Evolutionary conservation across 2,888 invertebrate species (phyloP).

Genomic region (Philonicus albiceps): DNA sequence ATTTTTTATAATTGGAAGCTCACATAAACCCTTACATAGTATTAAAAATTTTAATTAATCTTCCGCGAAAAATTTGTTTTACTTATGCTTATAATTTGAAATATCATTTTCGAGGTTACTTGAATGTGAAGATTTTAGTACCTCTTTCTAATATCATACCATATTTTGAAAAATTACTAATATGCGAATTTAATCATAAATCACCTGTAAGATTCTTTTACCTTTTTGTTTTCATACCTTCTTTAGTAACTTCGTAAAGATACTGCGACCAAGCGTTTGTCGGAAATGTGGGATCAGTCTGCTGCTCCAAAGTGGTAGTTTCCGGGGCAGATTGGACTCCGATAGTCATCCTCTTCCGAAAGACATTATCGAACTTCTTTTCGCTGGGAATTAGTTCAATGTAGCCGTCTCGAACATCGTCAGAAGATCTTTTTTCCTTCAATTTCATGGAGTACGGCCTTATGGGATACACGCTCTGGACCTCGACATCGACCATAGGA

Average conservation of each 20-base stretch:
- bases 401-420: conserved; percentile 73
- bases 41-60: too few species aligned
- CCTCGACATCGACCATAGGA: conserved; percentile 72
- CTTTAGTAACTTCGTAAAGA: conserved; percentile 61
- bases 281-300: conserved; percentile 74
- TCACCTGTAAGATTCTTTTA: background rate
- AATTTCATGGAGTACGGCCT: conserved; percentile 60
- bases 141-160: too few species aligned
- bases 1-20: too few species aligned
- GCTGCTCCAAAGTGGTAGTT: conserved; percentile 65
- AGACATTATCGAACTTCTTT: conserved; percentile 67
- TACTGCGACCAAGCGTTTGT: conserved; percentile 77
- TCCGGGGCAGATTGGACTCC: conserved; percentile 69
- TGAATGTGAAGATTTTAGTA: too few species aligned
- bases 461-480: conserved; percentile 71
- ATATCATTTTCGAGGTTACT: too few species aligned
- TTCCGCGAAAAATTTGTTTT: too few species aligned
- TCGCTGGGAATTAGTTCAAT: conserved; percentile 71
- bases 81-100: too few species aligned
- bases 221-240: conserved; percentile 44
- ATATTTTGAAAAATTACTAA: too few species aligned
- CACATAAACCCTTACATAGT: too few species aligned
- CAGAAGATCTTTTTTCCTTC: conserved; percentile 67
- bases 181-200: too few species aligned
- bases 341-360: conserved; percentile 67